Percentiles rank a stretch among this genome's conserved stretches.
Conservation (phyloP, 1,140 invertebrate genomes). For the Rhyzopertha dominica region DNA sequence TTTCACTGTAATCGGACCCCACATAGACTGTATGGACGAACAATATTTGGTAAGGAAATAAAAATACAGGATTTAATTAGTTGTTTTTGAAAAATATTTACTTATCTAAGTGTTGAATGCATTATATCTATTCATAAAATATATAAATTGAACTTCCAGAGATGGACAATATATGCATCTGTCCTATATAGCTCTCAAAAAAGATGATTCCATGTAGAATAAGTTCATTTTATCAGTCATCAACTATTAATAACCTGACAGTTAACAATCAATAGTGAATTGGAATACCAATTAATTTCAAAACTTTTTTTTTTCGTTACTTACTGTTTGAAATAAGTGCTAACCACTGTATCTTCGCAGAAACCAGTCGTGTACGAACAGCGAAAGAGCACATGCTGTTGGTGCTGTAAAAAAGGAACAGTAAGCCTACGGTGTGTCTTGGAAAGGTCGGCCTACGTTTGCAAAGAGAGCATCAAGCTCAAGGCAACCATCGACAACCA, state of each 20-base stretch:
- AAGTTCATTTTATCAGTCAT: too few relatives aligned
- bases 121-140: too few relatives aligned
- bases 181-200: too few relatives aligned
- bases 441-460: constrained; percentile 74
- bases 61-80: too few relatives aligned
- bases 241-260: too few relatives aligned
- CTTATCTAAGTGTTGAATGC: too few relatives aligned
- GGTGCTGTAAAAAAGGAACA: constrained; percentile 70
- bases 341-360: constrained; percentile 45
- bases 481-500: constrained; percentile 77
- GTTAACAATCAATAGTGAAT: too few relatives aligned
- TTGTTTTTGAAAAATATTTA: too few relatives aligned
- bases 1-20: constrained; percentile 78
- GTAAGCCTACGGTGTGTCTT: constrained; percentile 64
- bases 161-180: too few relatives aligned
- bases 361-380: constrained; percentile 68
- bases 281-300: too few relatives aligned
- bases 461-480: constrained; percentile 71
- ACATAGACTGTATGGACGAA: constrained; percentile 84
- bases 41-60: constrained; percentile 76
- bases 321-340: neutral
- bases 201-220: too few relatives aligned
- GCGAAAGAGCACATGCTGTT: constrained; percentile 64
- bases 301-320: neutral
- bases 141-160: too few relatives aligned